Percentiles rank a stretch among this genome's conserved stretches.
Conservation (phyloP, 2,113 vertebrate genomes). For the Epinephelus lanceolatus region DNA sequence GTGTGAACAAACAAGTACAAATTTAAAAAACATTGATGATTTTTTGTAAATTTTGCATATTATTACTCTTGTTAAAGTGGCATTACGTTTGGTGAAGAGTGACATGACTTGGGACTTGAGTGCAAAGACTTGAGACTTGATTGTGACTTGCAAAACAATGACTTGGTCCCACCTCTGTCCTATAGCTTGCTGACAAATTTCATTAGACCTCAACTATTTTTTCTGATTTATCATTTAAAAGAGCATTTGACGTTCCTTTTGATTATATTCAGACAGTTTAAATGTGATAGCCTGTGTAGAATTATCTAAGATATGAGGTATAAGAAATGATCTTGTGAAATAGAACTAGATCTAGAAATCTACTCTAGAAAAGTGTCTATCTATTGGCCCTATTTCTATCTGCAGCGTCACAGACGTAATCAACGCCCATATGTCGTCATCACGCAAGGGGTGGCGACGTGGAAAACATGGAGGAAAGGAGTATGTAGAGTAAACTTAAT, state of each 20-base stretch:
- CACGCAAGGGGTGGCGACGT: conserved; percentile 76
- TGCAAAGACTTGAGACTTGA: too few relatives aligned
- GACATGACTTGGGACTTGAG: too few relatives aligned
- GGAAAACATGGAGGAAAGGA: conserved; percentile 80
- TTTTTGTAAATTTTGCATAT: too few relatives aligned
- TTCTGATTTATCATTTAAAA: neutral
- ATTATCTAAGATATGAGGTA: too few relatives aligned
- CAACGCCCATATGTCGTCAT: conserved; percentile 48
- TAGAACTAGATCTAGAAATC: neutral
- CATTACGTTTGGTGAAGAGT: too few relatives aligned
- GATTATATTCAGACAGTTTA: neutral
- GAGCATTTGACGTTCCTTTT: neutral
- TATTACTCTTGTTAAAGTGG: too few relatives aligned
- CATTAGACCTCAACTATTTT: neutral
- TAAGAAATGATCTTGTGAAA: too few relatives aligned
- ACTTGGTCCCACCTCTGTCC: too few relatives aligned
- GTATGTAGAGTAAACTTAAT: conserved; percentile 70
- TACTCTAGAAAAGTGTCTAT: neutral
- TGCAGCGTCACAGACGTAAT: conserved; percentile 45
- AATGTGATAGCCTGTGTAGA: neutral
- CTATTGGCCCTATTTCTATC: conserved; percentile 27
- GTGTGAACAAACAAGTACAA: too few relatives aligned
- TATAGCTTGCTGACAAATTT: too few relatives aligned
- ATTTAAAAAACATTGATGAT: too few relatives aligned
- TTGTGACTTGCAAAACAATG: too few relatives aligned